Evolutionary conservation across 2,888 invertebrate genomes (phyloP), one percentile per base, ranked within the genome.

Genomic region (Leptinotarsa haldemani): DNA sequence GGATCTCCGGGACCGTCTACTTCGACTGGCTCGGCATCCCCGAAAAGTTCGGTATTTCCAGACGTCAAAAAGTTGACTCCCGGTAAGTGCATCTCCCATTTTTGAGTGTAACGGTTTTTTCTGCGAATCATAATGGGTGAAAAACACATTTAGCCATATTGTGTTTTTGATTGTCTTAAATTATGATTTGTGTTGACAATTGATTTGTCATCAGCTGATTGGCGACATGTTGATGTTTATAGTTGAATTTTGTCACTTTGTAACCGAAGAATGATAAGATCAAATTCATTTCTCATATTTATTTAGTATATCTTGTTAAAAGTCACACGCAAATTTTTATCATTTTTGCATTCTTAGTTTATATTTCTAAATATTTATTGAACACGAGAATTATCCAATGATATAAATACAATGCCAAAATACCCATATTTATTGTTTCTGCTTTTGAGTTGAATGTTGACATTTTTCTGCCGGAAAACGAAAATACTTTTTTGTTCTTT

Each of bases 31-130:
- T 75, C 83, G 40, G 76, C 82, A 63, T 81, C 85, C 87, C 82
- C 85, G 89, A 84, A 91, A 92, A 85, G 92, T 89, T 88, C 92
- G 91, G 83, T 95, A 75, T 97, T 97, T 88, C 93, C 94, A 83
- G 97, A 96, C 84, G 92, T 94, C 86, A 90, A 90, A 86, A 97
- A 95, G 90, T 90, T 97, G 88, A 96, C 96, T 85, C 94, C 96
- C 90, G 96, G 96, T 96, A 91, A 90, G 90, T 90, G 56, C 50
- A 48, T 20, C 4, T 47, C 63, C 65, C 30, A 61, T 71, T 47
- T 61, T 61, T 61, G 61, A 61, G 16, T 25, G 18, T 70, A 30
- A 40, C 40, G n/a, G 22, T 56, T 68, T 40, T 40, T 70, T 40
- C 7, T 30, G n/a, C 40, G 9, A 40, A 40, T 40, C 40, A 22